These are phyloP conservation scores for Lordiphosa mommai DNA, from an alignment of 1,140 invertebrate genomes.

Conservation along the genomic window DNA sequence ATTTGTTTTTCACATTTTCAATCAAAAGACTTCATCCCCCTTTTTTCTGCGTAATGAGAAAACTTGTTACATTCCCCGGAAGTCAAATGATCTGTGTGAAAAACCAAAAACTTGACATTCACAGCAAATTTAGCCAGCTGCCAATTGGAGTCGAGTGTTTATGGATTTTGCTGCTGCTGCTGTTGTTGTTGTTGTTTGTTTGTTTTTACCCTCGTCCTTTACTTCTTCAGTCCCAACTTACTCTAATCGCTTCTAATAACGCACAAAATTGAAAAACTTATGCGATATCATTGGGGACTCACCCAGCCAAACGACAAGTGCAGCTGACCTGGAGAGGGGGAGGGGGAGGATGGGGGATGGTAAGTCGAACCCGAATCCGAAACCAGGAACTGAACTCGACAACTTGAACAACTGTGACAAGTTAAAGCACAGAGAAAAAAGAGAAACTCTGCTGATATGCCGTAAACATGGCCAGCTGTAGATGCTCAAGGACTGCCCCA, in stretches of 20 bases:
- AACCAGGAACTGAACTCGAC: conserved; percentile 47
- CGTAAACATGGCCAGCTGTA: conserved; percentile 69
- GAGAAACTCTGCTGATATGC: conserved; percentile 66
- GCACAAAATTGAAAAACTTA: conserved; percentile 79
- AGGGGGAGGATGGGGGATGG: neutral
- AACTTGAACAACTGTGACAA: conserved; percentile 72
- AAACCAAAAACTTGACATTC: conserved; percentile 25
- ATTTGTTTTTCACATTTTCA: no score
- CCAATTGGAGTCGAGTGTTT: conserved; percentile 56
- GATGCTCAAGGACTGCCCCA: conserved; percentile 11
- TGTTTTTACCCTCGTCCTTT: conserved; percentile 9
- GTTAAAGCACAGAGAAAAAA: conserved; percentile 57
- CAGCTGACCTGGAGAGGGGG: conserved; percentile 36
- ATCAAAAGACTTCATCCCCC: no score
- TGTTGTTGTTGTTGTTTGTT: no score
- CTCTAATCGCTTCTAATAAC: conserved; percentile 79
- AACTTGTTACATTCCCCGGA: neutral
- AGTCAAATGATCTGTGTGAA: neutral
- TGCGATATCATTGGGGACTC: conserved; percentile 73
- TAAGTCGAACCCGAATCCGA: conserved; percentile 8
- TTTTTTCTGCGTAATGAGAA: no score
- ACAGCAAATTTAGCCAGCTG: conserved; percentile 54
- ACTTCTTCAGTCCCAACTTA: conserved; percentile 5
- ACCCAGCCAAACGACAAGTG: conserved; percentile 61
- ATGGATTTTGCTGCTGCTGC: conserved; percentile 30